These are phyloP conservation scores for Idaea dimidiata DNA, from an alignment of 2,888 invertebrate genomes.

Conservation along the genomic window DNA sequence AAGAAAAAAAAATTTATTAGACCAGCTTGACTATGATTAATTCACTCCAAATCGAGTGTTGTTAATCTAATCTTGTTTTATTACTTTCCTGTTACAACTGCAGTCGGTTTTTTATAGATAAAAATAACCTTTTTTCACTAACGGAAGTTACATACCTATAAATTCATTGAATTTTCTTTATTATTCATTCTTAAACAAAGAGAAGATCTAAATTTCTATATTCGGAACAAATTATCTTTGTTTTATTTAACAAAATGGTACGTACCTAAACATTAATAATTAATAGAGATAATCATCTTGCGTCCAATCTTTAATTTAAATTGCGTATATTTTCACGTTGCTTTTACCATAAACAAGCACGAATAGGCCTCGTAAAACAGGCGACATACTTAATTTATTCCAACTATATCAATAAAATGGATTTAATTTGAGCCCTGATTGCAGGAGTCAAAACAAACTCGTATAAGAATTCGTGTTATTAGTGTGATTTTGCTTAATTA, in stretches of 20 bases:
- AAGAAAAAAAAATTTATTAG: too few species aligned
- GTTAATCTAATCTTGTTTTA: too few species aligned
- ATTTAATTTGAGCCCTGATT: conserved; percentile 25
- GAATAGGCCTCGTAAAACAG: conserved; percentile 13
- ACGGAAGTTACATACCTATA: too few species aligned
- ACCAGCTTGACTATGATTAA: too few species aligned
- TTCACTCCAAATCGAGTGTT: too few species aligned
- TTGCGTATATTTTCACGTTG: neutral
- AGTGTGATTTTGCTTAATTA: conserved; percentile 57
- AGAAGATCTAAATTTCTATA: neutral
- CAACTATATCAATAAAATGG: conserved; percentile 29
- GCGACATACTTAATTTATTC: conserved; percentile 19
- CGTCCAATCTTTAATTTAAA: neutral
- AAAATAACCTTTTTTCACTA: too few species aligned
- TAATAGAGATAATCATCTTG: neutral
- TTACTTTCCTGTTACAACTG: too few species aligned
- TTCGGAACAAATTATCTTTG: neutral
- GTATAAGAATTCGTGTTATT: conserved; percentile 46
- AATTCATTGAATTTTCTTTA: too few species aligned
- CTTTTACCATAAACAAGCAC: conserved; percentile 1
- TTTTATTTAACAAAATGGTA: neutral
- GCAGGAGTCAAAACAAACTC: conserved; percentile 39
- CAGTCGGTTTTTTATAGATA: too few species aligned
- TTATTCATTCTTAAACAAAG: too few species aligned
- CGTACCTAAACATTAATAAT: neutral